A percentile compares a stretch with the other conserved stretches of the same genome.
phyloP scores from a whole-genome alignment of 2,113 vertebrate species.

The Microcebus lehilahytsara region DNA sequence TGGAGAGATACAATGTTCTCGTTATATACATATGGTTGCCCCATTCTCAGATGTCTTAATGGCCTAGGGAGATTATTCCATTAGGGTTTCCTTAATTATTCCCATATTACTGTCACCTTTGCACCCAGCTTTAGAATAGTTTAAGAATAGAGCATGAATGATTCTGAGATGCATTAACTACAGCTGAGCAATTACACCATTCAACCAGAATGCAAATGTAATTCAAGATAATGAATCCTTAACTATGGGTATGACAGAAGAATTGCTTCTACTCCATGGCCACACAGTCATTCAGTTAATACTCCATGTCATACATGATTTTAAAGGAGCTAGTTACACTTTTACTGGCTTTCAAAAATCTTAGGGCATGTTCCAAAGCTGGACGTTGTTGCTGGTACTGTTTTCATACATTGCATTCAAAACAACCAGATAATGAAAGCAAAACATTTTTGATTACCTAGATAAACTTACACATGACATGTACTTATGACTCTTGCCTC shows the following conservation, averaged over 20 bases:
- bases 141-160: slow-evolving; percentile 34
- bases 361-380: background rate
- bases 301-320: background rate
- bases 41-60: background rate
- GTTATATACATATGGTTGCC: background rate
- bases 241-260: background rate
- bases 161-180: slow-evolving; percentile 44
- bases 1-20: background rate
- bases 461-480: background rate
- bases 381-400: background rate
- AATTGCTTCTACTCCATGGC: background rate
- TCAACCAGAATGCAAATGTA: slow-evolving; percentile 7
- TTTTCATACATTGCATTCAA: background rate
- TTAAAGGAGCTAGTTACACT: background rate
- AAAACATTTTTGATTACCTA: background rate
- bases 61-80: background rate
- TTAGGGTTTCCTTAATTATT: slow-evolving; percentile 38
- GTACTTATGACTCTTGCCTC: background rate
- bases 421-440: background rate
- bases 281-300: background rate
- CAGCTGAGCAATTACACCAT: background rate
- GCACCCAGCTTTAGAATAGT: background rate
- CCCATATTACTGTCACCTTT: slow-evolving; percentile 29
- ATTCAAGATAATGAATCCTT: slow-evolving; percentile 46
- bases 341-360: background rate